Base-by-base conservation (phyloP, 2,113 vertebrate species). In the pig (Sus scrofa) region DNA sequence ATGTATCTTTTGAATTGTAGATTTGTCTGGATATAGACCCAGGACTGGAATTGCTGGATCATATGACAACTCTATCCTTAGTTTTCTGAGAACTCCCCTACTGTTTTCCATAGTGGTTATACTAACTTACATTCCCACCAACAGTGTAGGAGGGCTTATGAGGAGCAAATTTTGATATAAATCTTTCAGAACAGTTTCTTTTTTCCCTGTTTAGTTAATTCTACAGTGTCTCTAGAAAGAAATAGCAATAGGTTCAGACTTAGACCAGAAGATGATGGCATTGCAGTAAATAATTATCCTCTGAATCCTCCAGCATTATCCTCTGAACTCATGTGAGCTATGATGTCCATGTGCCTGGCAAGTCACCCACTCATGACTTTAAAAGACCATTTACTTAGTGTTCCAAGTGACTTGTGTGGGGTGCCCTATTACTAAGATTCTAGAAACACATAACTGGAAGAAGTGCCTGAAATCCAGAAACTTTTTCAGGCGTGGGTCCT, bases 171-270 rank as follows among this genome's bases (percentile, higher is more conserved):
- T 85, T 78, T 62, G 24, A n/a, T 30, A 6, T 78, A 39, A 82
- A 52, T 63, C 79, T 82, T 34, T 68, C 56, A 67, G 30, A 73
- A 88, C 18, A 78, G 27, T 78, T 82, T 14, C 18, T 37, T 26
- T 86, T 94, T 63, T 79, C 30, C 44, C 6, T 56, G n/a, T 82
- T 89, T 91, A 39, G 54, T 93, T 94, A 62, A 68, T 94, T 86
- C 71, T 77, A 85, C 0, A 24, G 26, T 30, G 77, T 70, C 67
- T 83, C 37, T 67, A 54, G 27, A 73, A 78, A 96, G 67, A 87
- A 74, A 37, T 16, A 79, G 1, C 9, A 5, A 74, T 50, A 32
- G 77, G 19, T 63, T 79, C 19, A 73, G 34, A 52, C 11, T 58
- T 56, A 7, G 44, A n/a, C 19, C 52, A 75, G 26, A 78, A 83